These are phyloP conservation scores for Acipenser transmontanus DNA, from an alignment of 2,797 vertebrate genomes.

Conservation along the genomic window DNA sequence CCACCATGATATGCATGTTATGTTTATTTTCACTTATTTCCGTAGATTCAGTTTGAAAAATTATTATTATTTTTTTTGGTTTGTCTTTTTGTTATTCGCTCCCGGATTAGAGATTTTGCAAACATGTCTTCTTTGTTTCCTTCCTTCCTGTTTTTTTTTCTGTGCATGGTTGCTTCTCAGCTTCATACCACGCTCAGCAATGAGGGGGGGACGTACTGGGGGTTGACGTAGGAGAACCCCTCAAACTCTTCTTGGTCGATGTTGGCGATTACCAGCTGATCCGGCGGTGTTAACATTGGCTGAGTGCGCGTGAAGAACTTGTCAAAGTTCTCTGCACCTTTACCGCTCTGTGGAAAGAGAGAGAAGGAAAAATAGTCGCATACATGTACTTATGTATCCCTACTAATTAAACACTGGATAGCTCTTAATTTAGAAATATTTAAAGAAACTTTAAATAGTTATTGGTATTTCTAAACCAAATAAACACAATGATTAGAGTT, in stretches of 20 bases:
- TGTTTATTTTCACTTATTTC: too few relatives aligned
- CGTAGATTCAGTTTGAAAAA: too few relatives aligned
- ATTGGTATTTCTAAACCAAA: too few relatives aligned
- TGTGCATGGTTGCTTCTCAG: slow-evolving; percentile 13
- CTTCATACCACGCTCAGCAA: slow-evolving; percentile 79
- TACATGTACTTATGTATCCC: too few relatives aligned
- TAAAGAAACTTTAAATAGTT: too few relatives aligned
- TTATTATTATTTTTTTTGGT: not conserved
- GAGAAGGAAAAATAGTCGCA: slow-evolving; percentile 22
- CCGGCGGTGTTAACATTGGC: slow-evolving; percentile 88
- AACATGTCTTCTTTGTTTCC: not conserved
- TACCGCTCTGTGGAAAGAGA: slow-evolving; percentile 74
- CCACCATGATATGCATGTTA: not conserved
- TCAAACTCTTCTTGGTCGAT: slow-evolving; percentile 96
- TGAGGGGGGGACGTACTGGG: slow-evolving; percentile 79
- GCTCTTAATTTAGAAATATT: too few relatives aligned
- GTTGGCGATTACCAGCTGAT: slow-evolving; percentile 95
- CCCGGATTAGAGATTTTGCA: not conserved
- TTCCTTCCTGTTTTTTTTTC: not conserved
- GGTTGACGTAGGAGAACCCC: slow-evolving; percentile 91
- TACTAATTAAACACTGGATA: too few relatives aligned
- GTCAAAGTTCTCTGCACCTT: slow-evolving; percentile 95
- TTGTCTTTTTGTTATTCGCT: not conserved
- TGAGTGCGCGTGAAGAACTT: slow-evolving; percentile 97
- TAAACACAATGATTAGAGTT: too few relatives aligned